phyloP scores from a whole-genome alignment of 2,888 invertebrate genomes.

The Erpobdella octoculata region DNA sequence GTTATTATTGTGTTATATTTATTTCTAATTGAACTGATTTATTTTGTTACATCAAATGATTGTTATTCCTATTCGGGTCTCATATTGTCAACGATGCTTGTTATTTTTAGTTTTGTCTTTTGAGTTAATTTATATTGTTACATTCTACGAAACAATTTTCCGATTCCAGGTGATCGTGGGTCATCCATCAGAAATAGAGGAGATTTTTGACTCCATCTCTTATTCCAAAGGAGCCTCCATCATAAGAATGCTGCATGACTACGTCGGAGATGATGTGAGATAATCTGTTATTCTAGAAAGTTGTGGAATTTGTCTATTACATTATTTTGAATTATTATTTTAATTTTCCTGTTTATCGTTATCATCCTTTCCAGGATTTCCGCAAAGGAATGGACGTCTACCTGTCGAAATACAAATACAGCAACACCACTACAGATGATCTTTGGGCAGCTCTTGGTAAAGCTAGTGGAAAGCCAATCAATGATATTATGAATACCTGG shows the following conservation, averaged over 20 bases:
- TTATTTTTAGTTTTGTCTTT: no score
- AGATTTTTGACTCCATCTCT: constrained; percentile 94
- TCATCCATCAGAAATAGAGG: constrained; percentile 88
- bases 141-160: constrained; percentile 5
- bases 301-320: not conserved
- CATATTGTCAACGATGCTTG: no score
- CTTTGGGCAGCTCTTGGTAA: constrained; percentile 82
- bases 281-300: not conserved
- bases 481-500: constrained; percentile 89
- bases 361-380: constrained; percentile 61
- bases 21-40: no score
- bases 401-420: constrained; percentile 74
- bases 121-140: not conserved
- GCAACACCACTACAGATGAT: constrained; percentile 85
- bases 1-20: no score
- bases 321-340: not conserved
- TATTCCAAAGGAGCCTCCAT: constrained; percentile 91
- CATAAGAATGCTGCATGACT: constrained; percentile 85
- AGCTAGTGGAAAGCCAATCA: constrained; percentile 80
- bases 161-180: constrained; percentile 65
- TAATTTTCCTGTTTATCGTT: not conserved
- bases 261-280: constrained; percentile 72
- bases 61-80: no score
- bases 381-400: constrained; percentile 85
- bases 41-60: no score